Percentiles rank a stretch among this genome's conserved stretches.
Evolutionary conservation across 2,888 invertebrate species (phyloP).

Genomic region (Brachyptera risi): DNA sequence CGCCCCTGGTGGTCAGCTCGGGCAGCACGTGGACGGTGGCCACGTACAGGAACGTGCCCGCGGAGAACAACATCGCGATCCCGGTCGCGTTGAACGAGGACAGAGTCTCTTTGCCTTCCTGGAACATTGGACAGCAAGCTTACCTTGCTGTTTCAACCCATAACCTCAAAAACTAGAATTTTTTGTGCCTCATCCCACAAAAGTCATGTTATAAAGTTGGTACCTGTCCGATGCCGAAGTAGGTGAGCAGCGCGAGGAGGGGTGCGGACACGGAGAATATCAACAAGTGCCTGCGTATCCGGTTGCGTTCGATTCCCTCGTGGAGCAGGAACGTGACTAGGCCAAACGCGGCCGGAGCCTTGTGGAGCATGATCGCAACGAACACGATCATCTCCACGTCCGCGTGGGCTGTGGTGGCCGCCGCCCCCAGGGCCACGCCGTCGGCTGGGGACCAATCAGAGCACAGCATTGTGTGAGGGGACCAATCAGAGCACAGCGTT

Average conservation of each 20-base stretch:
- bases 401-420: constrained; percentile 91
- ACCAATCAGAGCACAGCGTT: too few species aligned
- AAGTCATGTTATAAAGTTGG: too few species aligned
- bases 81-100: constrained; percentile 91
- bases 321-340: constrained; percentile 95
- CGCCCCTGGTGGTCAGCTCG: constrained; percentile 63
- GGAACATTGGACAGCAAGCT: too few species aligned
- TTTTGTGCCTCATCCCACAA: too few species aligned
- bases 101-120: constrained; percentile 87
- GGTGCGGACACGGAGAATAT: constrained; percentile 94
- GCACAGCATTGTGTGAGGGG: too few species aligned
- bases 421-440: constrained; percentile 96
- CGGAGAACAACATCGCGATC: constrained; percentile 97
- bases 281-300: constrained; percentile 83
- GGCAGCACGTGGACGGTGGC: constrained; percentile 98
- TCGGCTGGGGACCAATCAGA: constrained; percentile 61
- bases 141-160: too few species aligned
- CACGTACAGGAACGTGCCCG: constrained; percentile 97
- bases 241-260: constrained; percentile 81
- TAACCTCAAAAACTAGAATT: too few species aligned
- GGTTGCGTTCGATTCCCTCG: constrained; percentile 84
- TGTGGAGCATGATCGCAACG: constrained; percentile 97
- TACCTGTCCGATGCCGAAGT: constrained; percentile 81
- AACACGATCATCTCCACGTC: constrained; percentile 98
- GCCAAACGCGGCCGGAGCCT: constrained; percentile 98